Percentiles rank a stretch among this genome's conserved stretches.
These are phyloP conservation scores for Hecatera dysodea DNA, from an alignment of 2,888 invertebrate species.

Conservation along the genomic window DNA sequence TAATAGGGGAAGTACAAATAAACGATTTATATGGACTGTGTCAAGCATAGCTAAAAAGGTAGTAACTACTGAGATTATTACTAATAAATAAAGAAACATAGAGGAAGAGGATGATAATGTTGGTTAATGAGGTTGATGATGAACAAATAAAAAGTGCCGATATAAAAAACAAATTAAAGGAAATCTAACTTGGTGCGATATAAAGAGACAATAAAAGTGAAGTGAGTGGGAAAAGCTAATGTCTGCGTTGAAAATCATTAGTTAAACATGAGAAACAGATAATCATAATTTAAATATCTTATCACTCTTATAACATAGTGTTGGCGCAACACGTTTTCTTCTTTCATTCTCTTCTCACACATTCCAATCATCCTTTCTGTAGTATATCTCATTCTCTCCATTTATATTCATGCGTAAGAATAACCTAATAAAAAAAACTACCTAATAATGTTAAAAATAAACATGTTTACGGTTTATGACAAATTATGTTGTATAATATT, in stretches of 20 bases:
- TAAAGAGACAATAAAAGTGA: not conserved
- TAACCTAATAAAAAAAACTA: not conserved
- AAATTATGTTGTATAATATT: not conserved
- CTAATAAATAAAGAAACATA: not conserved
- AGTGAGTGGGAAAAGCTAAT: too few relatives aligned
- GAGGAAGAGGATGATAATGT: not conserved
- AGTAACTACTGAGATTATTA: not conserved
- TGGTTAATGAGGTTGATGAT: not conserved
- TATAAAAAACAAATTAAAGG: not conserved
- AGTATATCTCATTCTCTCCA: too few relatives aligned
- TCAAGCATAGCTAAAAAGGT: not conserved
- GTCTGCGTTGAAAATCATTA: too few relatives aligned
- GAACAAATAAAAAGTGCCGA: not conserved
- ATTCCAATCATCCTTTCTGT: too few relatives aligned
- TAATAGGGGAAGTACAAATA: not conserved
- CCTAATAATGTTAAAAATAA: slow-evolving; percentile 2
- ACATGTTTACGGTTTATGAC: slow-evolving; percentile 2
- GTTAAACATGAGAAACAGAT: not conserved
- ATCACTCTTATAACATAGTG: not conserved
- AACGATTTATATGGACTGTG: not conserved
- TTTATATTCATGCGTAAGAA: not conserved
- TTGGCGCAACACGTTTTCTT: too few relatives aligned
- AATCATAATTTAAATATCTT: not conserved
- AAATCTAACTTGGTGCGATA: not conserved
- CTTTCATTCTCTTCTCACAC: too few relatives aligned